These are phyloP conservation scores for Ochotona curzoniae DNA, from an alignment of 2,113 vertebrate genomes.

Conservation along the genomic window DNA sequence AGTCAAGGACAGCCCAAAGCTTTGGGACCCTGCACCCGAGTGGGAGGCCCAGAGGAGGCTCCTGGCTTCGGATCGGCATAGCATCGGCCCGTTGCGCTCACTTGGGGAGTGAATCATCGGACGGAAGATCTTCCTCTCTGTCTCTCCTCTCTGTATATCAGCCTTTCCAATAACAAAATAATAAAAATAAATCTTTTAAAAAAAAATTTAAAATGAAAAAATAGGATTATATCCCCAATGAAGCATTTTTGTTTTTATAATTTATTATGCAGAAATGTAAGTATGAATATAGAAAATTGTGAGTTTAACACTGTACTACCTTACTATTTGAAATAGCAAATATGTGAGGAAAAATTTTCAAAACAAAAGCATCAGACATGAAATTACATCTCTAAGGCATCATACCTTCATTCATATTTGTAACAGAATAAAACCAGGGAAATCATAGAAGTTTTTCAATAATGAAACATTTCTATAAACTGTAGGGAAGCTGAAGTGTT, in stretches of 20 bases:
- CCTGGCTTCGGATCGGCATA: too few species aligned
- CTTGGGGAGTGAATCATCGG: too few species aligned
- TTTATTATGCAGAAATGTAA: not conserved
- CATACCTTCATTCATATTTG: not conserved
- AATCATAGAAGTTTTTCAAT: not conserved
- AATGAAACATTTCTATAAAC: not conserved
- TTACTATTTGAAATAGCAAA: not conserved
- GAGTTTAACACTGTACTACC: not conserved
- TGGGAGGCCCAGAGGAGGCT: too few species aligned
- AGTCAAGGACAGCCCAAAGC: too few species aligned
- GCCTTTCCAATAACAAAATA: too few species aligned
- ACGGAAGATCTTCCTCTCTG: too few species aligned
- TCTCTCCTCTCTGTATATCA: too few species aligned
- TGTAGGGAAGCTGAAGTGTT: not conserved
- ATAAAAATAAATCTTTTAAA: too few species aligned
- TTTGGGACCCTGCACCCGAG: too few species aligned
- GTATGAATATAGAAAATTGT: not conserved
- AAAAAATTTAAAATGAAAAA: not conserved
- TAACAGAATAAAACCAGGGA: not conserved
- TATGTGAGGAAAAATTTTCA: not conserved
- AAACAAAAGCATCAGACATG: not conserved
- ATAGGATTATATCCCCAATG: not conserved
- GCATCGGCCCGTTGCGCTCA: too few species aligned
- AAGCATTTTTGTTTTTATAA: not conserved
- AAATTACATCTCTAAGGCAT: not conserved